Conservation (phyloP, 2,888 invertebrate genomes). For the Brachyptera risi region DNA sequence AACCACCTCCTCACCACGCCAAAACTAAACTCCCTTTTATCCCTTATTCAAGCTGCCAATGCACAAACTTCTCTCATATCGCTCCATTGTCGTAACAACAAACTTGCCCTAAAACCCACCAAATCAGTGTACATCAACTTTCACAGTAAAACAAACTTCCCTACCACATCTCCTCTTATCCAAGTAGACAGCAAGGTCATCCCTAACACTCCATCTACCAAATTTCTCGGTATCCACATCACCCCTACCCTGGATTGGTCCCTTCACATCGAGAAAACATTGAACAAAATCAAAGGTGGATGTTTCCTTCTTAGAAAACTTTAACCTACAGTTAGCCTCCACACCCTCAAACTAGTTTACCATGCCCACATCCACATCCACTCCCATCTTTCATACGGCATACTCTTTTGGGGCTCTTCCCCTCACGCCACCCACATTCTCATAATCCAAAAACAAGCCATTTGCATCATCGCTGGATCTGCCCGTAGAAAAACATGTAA, state of each 20-base stretch:
- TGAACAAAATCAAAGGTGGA: neutral
- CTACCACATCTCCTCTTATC: neutral
- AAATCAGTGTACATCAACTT: neutral
- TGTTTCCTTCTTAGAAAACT: neutral
- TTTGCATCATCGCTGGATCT: no score
- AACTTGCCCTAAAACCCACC: neutral
- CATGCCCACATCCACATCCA: neutral
- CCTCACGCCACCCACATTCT: neutral
- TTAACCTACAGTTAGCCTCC: neutral
- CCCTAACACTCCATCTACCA: neutral
- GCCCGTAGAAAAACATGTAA: no score
- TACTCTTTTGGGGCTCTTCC: neutral
- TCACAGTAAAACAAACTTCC: neutral
- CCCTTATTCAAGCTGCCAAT: neutral
- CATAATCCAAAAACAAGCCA: no score
- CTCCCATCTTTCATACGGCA: neutral
- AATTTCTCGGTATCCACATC: neutral
- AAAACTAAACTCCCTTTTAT: neutral
- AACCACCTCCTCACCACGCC: no score
- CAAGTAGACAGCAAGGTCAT: neutral
- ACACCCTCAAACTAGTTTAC: no score
- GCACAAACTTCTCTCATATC: neutral
- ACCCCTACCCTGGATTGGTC: no score
- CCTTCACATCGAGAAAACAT: no score
- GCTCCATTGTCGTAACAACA: neutral